These are phyloP conservation scores for Amniataba percoides DNA, from an alignment of 2,797 vertebrate species.

Conservation along the genomic window DNA sequence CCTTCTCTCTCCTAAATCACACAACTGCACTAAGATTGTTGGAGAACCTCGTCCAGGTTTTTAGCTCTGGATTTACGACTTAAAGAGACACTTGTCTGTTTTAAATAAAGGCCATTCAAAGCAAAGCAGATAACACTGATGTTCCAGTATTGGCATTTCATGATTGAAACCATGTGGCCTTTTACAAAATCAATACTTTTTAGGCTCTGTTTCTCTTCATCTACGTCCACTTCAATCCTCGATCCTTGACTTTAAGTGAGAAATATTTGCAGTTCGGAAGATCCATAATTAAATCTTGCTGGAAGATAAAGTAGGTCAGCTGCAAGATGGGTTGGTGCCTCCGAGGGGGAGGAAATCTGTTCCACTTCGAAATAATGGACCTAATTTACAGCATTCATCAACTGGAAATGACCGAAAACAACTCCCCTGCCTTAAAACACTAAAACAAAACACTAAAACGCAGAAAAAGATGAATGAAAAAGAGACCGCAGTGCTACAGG, in stretches of 20 bases:
- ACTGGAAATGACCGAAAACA: constrained; percentile 58
- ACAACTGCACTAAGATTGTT: background rate
- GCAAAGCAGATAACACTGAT: constrained; percentile 89
- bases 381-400: constrained; percentile 88
- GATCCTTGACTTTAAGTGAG: constrained; percentile 72
- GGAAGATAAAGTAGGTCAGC: constrained; percentile 67
- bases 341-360: constrained; percentile 64
- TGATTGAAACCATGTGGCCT: constrained; percentile 90
- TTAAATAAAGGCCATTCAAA: constrained; percentile 66
- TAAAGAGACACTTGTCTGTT: constrained; percentile 30
- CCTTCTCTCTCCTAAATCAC: background rate
- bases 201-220: constrained; percentile 90
- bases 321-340: constrained; percentile 48
- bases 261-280: constrained; percentile 69
- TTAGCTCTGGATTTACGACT: constrained; percentile 23
- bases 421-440: constrained; percentile 60
- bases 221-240: constrained; percentile 83
- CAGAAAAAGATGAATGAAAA: constrained; percentile 30
- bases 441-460: constrained; percentile 86
- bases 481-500: background rate
- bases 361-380: constrained; percentile 88
- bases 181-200: constrained; percentile 92
- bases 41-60: constrained; percentile 9
- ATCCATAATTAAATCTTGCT: constrained; percentile 72
- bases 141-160: constrained; percentile 90